phyloP scores from a whole-genome alignment of 2,797 vertebrate species.

The Pseudochromis fuscus region DNA sequence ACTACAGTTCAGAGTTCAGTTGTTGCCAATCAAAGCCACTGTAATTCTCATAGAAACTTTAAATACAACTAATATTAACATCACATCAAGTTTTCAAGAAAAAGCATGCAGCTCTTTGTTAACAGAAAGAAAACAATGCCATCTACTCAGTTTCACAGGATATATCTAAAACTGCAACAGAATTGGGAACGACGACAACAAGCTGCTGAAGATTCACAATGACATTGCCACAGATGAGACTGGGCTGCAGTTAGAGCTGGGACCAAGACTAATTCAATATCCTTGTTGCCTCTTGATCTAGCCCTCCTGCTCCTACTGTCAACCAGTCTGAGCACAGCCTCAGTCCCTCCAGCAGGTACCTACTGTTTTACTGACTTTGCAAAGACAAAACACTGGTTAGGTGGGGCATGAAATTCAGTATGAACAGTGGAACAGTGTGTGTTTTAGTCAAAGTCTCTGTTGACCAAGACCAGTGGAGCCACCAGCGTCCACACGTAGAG shows the following conservation, averaged over 20 bases:
- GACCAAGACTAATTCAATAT: neutral
- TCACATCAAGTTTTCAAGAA: constrained; percentile 31
- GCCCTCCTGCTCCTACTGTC: no score
- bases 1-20: constrained; percentile 8
- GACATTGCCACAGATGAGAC: neutral
- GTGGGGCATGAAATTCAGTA: neutral
- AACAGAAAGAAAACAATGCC: constrained; percentile 2
- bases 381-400: constrained; percentile 36
- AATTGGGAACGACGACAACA: constrained; percentile 24
- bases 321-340: neutral
- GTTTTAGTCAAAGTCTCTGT: constrained; percentile 95
- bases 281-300: neutral
- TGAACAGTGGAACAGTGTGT: neutral
- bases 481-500: constrained; percentile 98
- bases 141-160: constrained; percentile 39
- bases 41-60: neutral
- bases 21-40: neutral
- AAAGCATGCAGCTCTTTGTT: constrained; percentile 60
- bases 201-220: constrained; percentile 58
- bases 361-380: constrained; percentile 22
- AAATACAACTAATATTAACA: constrained; percentile 33
- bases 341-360: neutral
- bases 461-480: constrained; percentile 95
- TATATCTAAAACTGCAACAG: constrained; percentile 70
- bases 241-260: constrained; percentile 14